Evolutionary conservation across 2,888 invertebrate genomes (phyloP).

Genomic region (Pediacus dermestoides): DNA sequence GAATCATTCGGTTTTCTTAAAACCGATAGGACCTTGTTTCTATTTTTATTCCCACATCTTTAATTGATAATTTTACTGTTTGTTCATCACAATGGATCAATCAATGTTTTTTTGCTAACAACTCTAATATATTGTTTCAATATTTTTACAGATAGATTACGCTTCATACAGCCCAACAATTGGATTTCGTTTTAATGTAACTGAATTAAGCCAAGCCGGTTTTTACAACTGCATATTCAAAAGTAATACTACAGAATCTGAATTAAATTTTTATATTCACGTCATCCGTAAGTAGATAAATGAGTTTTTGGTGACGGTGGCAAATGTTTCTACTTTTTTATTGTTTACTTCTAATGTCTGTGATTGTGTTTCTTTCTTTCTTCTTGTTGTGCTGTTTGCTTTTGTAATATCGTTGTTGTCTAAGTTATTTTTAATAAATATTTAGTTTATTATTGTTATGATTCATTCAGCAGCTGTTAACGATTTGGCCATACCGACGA

Average conservation of each 20-base stretch:
- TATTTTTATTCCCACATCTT: too few species aligned
- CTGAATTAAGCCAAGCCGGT: conserved; percentile 38
- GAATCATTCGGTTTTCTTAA: too few species aligned
- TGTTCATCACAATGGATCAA: too few species aligned
- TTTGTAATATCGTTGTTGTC: too few species aligned
- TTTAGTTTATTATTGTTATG: too few species aligned
- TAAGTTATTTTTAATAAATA: too few species aligned
- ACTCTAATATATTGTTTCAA: too few species aligned
- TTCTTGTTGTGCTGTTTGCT: conserved; percentile 4
- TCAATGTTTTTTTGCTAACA: too few species aligned
- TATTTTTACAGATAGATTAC: conserved; percentile 38
- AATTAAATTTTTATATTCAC: conserved; percentile 11
- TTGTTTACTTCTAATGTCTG: conserved; percentile 21
- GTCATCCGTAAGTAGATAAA: conserved; percentile 34
- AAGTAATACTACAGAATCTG: conserved; percentile 13
- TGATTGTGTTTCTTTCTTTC: conserved; percentile 18
- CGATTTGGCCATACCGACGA: conserved; percentile 22
- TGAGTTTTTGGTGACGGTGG: conserved; percentile 12
- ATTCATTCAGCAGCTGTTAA: too few species aligned
- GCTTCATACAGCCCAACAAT: conserved; percentile 48
- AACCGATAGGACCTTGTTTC: too few species aligned
- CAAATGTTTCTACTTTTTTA: conserved; percentile 4
- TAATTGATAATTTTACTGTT: too few species aligned
- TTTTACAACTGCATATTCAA: conserved; percentile 34
- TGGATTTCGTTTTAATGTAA: conserved; percentile 47